These are phyloP conservation scores for Hyperoplus immaculatus DNA, from an alignment of 2,797 vertebrate species.

Conservation along the genomic window DNA sequence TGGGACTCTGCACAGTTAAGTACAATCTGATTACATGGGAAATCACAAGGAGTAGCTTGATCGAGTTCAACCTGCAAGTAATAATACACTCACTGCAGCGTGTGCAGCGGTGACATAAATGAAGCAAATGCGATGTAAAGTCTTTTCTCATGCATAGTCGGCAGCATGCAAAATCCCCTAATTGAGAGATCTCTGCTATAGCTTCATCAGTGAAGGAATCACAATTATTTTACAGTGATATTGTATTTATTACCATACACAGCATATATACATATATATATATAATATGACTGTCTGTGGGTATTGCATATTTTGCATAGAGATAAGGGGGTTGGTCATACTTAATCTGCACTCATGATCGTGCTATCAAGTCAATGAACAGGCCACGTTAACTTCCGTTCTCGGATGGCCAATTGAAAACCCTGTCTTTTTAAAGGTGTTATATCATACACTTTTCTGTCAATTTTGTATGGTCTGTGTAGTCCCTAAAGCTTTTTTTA, in stretches of 20 bases:
- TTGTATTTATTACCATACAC: slow-evolving; percentile 20
- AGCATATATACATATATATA: not conserved
- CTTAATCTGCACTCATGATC: slow-evolving; percentile 19
- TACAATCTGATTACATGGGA: slow-evolving; percentile 25
- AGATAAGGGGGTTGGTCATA: slow-evolving; percentile 22
- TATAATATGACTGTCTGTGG: not conserved
- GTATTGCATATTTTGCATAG: slow-evolving; percentile 2
- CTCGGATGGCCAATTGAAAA: slow-evolving; percentile 5
- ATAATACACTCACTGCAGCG: slow-evolving; percentile 19
- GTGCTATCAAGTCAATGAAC: slow-evolving; percentile 33
- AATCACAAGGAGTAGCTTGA: slow-evolving; percentile 30
- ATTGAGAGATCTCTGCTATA: slow-evolving; percentile 30
- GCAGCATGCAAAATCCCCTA: slow-evolving; percentile 19
- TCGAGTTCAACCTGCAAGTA: slow-evolving; percentile 37
- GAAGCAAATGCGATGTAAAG: slow-evolving; percentile 39
- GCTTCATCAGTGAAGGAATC: slow-evolving; percentile 37
- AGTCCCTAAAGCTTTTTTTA: too few species aligned
- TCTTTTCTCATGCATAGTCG: slow-evolving; percentile 14
- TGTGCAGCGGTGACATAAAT: slow-evolving; percentile 19
- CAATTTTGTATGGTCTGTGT: too few species aligned
- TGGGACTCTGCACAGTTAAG: slow-evolving; percentile 22
- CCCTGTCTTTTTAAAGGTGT: slow-evolving; percentile 12
- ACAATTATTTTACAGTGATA: slow-evolving; percentile 25
- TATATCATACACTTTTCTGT: too few species aligned
- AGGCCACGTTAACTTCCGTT: slow-evolving; percentile 9